Percentiles rank a stretch among this genome's conserved stretches.
These are phyloP conservation scores for Oncorhynchus nerka DNA, from an alignment of 2,113 vertebrate species.

Conservation along the genomic window DNA sequence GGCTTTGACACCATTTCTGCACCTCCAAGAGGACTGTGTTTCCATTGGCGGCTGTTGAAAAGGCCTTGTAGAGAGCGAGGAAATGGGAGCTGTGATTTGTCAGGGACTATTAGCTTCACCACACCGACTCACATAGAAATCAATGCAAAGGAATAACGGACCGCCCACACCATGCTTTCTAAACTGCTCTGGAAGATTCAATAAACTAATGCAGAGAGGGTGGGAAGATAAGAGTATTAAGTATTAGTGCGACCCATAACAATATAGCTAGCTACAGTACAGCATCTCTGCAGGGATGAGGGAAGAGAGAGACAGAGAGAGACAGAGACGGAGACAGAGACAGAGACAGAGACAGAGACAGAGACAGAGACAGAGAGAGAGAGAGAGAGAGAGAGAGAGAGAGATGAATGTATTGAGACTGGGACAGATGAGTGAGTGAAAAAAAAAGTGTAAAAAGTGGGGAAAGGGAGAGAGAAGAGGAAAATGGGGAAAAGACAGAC, in stretches of 20 bases:
- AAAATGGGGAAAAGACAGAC: slow-evolving; percentile 36
- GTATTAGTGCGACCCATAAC: slow-evolving; percentile 11
- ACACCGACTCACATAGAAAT: slow-evolving; percentile 20
- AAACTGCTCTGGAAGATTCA: slow-evolving; percentile 32
- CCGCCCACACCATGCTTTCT: neutral
- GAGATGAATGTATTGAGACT: neutral
- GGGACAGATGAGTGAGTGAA: slow-evolving; percentile 16
- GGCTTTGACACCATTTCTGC: slow-evolving; percentile 60
- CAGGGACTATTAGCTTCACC: slow-evolving; percentile 44
- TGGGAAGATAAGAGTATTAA: slow-evolving; percentile 10
- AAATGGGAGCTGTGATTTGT: slow-evolving; percentile 29
- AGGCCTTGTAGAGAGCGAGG: slow-evolving; percentile 23
- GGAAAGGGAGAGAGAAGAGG: slow-evolving; percentile 16
- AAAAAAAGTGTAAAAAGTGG: slow-evolving; percentile 13
- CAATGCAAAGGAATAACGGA: slow-evolving; percentile 19
- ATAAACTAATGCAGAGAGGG: slow-evolving; percentile 42
- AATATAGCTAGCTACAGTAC: slow-evolving; percentile 19
- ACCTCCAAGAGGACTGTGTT: slow-evolving; percentile 38
- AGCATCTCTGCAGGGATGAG: neutral
- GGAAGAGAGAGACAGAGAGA: slow-evolving; percentile 3
- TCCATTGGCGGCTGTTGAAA: slow-evolving; percentile 35
- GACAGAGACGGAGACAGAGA: neutral
- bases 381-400: slow-evolving; percentile 9
- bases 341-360: slow-evolving; percentile 1
- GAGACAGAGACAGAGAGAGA: neutral